Percentiles rank a stretch among this genome's conserved stretches.
These are phyloP conservation scores for Porites lutea DNA, from an alignment of 64 coral and sea anemone genomes.

Conservation along the genomic window DNA sequence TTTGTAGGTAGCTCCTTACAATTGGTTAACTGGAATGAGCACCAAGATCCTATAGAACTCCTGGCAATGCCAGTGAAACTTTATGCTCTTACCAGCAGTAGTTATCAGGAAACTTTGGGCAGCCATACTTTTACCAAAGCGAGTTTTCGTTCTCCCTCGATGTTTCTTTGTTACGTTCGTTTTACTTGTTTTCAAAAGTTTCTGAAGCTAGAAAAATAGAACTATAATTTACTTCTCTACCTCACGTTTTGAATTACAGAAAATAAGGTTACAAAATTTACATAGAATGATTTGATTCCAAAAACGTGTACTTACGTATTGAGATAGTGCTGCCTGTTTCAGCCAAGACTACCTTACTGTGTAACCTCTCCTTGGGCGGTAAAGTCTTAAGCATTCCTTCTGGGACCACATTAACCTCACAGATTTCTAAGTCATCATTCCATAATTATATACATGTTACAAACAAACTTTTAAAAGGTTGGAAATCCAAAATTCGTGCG, in stretches of 20 bases:
- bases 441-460: background rate
- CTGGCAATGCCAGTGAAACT: background rate
- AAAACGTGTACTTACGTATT: background rate
- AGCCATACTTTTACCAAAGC: background rate
- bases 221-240: background rate
- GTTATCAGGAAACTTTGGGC: background rate
- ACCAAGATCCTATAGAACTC: background rate
- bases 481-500: background rate
- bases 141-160: background rate
- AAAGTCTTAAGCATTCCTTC: background rate
- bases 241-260: background rate
- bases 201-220: background rate
- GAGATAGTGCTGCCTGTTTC: background rate
- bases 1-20: too few species aligned
- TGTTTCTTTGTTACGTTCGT: background rate
- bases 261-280: background rate
- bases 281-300: background rate
- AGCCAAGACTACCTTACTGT: background rate
- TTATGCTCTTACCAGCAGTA: constrained; percentile 5
- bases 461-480: background rate
- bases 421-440: background rate
- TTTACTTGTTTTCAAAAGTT: background rate
- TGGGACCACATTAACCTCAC: background rate
- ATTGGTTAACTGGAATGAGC: too few species aligned
- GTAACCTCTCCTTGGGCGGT: constrained; percentile 27